Evolutionary conservation across 1,140 invertebrate genomes (phyloP), one percentile per base, ranked within the genome.

Genomic region (Laupala kohalensis): DNA sequence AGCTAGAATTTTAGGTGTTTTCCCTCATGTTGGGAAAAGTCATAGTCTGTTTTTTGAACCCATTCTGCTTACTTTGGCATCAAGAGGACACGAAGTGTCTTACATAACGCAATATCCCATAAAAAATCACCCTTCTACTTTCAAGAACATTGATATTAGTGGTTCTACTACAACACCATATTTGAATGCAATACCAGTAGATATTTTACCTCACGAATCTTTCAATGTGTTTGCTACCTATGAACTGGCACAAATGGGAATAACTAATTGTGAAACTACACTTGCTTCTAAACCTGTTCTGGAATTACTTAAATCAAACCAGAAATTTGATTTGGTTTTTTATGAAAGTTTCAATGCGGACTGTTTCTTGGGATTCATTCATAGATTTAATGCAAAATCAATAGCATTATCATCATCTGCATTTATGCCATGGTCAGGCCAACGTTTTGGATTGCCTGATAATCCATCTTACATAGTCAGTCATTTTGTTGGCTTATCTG

Each of bases 371-470:
- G 75, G 75, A 25, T 64, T 77, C 53, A 83, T 83, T 28, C 80
- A 88, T 71, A 84, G 86, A 74, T 82, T 88, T 25, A 79, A 86
- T 70, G 84, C 84, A 4, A 89, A 89, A 0, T 82, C 87, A 5
- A 84, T 92, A 4, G 80, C 82, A 0, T 74, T 86, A 6, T 83
- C 81, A 72, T 85, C 87, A 2, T 83, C 84, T 62, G 78, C 82
- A 4, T 72, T 86, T 25, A 84, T 88, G 81, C 81, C 86, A 12
- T 90, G 85, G 85, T 82, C 85, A 68, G 83, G 83, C 30, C 78
- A 82, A 19, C 78, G 83, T 53, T 82, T 86, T 71, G 87, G 84
- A 24, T 83, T 84, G 62, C 84, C 86, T 0, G 78, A 82, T 13
- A 85, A 86, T 73, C 83, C 86, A 2, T 82, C 85, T 0, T 86